Evolutionary conservation across 2,113 vertebrate genomes (phyloP), one percentile per base, ranked within the genome.

Genomic region (Haemorhous mexicanus): DNA sequence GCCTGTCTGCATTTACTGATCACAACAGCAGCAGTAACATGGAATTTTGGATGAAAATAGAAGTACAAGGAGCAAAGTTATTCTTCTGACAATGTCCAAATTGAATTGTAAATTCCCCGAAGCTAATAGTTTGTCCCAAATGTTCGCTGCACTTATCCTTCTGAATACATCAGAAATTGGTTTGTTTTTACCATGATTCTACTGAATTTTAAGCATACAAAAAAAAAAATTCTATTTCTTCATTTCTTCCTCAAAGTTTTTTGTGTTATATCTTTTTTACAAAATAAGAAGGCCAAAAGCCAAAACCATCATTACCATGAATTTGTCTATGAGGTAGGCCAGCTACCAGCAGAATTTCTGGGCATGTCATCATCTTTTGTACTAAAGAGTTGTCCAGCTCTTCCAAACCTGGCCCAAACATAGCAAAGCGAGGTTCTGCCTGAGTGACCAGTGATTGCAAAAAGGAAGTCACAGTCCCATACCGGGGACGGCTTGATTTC

Each of bases 391-490:
- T 93, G 11, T 99, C 98, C 91, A 99, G 95, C 93, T 99, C 98
- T 97, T 99, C 99, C 94, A 99, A 98, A 43, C 99, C 99, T 2
- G 98, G 98, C 26, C 99, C 99, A 90, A 99, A 99, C 99, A 99
- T 99, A 56, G 99, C 99, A 67, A 99, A 99, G 63, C 99, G 98
- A 23, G 99, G 99, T 85, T 99, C 99, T 50, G 98, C 73, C 18
- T 98, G 98, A 39, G 97, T 96, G 67, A 99, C 98, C 91, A 99
- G 83, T 3, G 98, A 99, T 16, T 99, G 98, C 75, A 99, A 96
- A 95, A 99, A 99, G 4, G 98, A 99, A 15, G 98, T 98, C 59
- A 99, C 97, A 13, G 98, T 79, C 55, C 97, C 96, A 27, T 99
- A 98, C 5, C 97, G 69, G 3, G 98, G 97, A 55, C 97, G 97